phyloP scores from a whole-genome alignment of 2,113 vertebrate genomes.

The Camelus dromedarius region DNA sequence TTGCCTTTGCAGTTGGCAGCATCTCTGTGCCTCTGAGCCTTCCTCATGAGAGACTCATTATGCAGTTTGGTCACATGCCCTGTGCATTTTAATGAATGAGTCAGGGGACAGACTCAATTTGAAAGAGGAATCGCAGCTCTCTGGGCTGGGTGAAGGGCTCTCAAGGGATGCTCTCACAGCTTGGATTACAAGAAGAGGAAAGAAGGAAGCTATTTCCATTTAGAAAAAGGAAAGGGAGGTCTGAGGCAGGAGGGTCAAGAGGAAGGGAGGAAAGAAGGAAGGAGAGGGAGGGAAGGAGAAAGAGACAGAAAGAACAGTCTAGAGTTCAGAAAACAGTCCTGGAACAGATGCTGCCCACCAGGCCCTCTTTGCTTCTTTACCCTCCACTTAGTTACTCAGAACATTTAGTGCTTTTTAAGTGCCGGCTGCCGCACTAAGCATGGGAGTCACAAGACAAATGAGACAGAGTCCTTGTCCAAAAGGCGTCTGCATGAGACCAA shows the following conservation, averaged over 20 bases:
- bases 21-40: conserved; percentile 78
- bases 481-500: neutral
- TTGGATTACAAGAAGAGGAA: conserved; percentile 8
- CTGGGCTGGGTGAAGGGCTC: conserved; percentile 77
- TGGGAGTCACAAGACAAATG: neutral
- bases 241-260: neutral
- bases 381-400: neutral
- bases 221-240: neutral
- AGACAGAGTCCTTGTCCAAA: neutral
- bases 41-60: conserved; percentile 83
- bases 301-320: neutral
- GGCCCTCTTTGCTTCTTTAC: neutral
- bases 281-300: neutral
- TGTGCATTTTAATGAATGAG: conserved; percentile 80
- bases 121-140: conserved; percentile 78
- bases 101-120: conserved; percentile 73
- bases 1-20: conserved; percentile 82
- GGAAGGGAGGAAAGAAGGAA: neutral
- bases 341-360: neutral
- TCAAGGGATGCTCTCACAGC: conserved; percentile 66
- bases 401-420: neutral
- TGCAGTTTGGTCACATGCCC: conserved; percentile 81
- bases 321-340: neutral
- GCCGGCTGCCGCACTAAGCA: neutral
- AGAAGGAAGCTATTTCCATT: conserved; percentile 22